Conservation (phyloP, 2,888 invertebrate species). For the Chymomyza procnemis region DNA sequence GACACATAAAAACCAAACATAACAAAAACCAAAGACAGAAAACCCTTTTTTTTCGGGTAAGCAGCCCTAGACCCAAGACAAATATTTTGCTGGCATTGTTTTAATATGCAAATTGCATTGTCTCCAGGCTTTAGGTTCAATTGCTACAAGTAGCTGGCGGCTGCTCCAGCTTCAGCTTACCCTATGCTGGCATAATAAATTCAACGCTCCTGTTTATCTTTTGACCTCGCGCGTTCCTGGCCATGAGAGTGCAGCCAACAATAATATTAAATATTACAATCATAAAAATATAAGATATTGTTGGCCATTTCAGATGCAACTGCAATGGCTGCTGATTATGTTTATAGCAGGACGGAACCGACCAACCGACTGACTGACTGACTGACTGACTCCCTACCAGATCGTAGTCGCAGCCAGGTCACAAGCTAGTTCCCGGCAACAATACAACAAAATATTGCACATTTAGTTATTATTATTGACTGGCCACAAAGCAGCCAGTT, state of each 20-base stretch:
- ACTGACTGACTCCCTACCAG: too few species aligned
- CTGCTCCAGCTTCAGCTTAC: not conserved
- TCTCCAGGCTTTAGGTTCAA: constrained; percentile 49
- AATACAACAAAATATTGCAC: constrained; percentile 4
- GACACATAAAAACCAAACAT: not conserved
- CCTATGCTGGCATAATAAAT: not conserved
- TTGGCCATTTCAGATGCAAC: not conserved
- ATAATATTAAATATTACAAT: not conserved
- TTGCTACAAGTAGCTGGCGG: constrained; percentile 43
- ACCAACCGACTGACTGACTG: not conserved
- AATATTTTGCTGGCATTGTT: constrained; percentile 46
- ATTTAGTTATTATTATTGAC: constrained; percentile 3
- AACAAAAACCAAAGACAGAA: not conserved
- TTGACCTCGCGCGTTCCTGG: constrained; percentile 62
- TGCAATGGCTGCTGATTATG: not conserved
- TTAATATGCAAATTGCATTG: constrained; percentile 70
- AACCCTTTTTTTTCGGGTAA: constrained; percentile 1
- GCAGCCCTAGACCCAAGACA: not conserved
- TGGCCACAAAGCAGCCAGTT: too few species aligned
- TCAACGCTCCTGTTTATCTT: constrained; percentile 40
- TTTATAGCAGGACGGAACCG: too few species aligned
- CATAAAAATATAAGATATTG: not conserved
- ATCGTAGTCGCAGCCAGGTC: not conserved
- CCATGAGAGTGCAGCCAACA: constrained; percentile 2
- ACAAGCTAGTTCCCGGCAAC: not conserved